Conservation (phyloP, 2,888 invertebrate genomes). For the Piscicola geometra region DNA sequence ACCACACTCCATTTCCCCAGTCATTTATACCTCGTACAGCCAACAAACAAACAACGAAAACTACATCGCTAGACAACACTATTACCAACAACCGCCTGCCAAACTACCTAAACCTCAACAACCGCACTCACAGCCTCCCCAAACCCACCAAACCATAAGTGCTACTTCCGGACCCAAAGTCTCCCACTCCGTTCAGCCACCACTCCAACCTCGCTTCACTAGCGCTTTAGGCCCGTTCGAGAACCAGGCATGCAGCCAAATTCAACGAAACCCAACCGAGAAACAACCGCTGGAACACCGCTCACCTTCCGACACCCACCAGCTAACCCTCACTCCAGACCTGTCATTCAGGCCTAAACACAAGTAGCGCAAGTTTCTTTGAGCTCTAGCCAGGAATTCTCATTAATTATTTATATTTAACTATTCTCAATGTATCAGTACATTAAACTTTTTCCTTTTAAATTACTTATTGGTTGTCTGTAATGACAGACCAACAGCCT, state of each 20-base stretch:
- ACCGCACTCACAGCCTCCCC: neutral
- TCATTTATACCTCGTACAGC: too few species aligned
- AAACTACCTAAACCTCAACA: neutral
- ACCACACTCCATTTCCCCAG: too few species aligned
- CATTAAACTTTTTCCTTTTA: too few species aligned
- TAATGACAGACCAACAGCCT: too few species aligned
- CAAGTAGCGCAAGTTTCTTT: too few species aligned
- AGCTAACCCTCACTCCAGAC: neutral
- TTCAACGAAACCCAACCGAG: neutral
- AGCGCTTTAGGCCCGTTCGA: neutral
- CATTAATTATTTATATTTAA: too few species aligned
- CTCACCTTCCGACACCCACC: too few species aligned
- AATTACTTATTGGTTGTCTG: too few species aligned
- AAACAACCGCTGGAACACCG: neutral
- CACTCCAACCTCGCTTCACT: neutral
- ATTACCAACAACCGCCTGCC: neutral
- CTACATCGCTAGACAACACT: neutral
- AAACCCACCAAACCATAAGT: neutral
- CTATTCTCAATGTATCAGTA: too few species aligned
- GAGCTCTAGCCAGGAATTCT: too few species aligned
- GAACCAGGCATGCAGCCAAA: neutral
- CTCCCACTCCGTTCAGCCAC: neutral
- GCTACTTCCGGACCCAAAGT: too few species aligned
- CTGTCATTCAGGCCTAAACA: neutral
- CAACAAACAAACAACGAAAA: too few species aligned